Percentiles rank a stretch among this genome's conserved stretches.
Evolutionary conservation across 1,140 invertebrate genomes (phyloP).

Genomic region (Lepidurus packardi): DNA sequence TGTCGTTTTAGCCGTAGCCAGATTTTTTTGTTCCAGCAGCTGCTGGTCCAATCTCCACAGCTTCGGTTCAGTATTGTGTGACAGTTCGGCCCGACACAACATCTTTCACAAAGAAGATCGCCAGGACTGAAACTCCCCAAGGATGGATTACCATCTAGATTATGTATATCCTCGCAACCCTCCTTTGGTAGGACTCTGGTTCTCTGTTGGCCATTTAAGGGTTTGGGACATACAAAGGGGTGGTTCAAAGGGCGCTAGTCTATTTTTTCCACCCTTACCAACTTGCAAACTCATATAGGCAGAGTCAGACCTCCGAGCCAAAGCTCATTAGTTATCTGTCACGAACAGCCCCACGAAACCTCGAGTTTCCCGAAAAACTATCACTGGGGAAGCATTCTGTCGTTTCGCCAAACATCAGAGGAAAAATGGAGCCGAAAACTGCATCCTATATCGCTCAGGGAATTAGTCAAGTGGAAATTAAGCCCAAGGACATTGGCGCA

Average conservation of each 20-base stretch:
- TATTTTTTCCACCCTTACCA: slow-evolving; percentile 1
- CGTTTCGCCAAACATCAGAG: neutral
- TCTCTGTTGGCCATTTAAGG: neutral
- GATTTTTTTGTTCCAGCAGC: neutral
- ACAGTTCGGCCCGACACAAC: neutral
- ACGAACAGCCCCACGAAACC: slow-evolving; percentile 7
- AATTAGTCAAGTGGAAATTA: neutral
- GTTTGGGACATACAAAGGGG: neutral
- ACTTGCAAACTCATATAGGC: neutral
- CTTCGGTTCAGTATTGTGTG: neutral
- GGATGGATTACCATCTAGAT: neutral
- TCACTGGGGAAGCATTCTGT: neutral
- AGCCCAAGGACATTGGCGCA: neutral
- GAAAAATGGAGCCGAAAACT: neutral
- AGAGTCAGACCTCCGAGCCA: neutral
- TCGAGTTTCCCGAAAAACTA: neutral
- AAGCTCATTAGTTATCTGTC: slow-evolving; percentile 22
- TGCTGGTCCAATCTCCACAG: neutral
- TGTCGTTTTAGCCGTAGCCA: no score
- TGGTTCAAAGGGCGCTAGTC: neutral
- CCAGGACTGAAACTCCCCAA: neutral
- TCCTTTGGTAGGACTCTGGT: neutral
- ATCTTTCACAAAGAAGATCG: neutral
- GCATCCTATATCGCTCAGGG: neutral
- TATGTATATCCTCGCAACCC: neutral